Base-by-base conservation (phyloP, 2,113 vertebrate species). In the Xerus inauris region DNA sequence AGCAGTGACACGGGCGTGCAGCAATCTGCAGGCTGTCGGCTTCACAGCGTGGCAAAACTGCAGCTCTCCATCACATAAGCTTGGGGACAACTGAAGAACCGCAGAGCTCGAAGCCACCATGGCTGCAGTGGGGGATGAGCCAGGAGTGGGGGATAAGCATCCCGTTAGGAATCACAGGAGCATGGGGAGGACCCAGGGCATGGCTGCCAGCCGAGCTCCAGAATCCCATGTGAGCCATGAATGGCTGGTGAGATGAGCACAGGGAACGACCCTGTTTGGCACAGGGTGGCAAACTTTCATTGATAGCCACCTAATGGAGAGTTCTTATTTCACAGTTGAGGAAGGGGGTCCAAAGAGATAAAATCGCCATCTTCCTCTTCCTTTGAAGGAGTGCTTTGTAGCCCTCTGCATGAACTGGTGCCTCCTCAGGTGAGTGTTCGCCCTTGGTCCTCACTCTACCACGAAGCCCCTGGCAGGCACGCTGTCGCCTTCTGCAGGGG, bases 401-500 rank as follows among this genome's bases (percentile, higher is more conserved):
- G 40, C 17, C 59, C 40, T 90, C 54, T 35, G 8, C 5, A 19
- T 6, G 7, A n/a, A 22, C 40, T 40, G 1, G 32, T 8, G 5
- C 17, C 10, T 80, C 45, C 42, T 73, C 16, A 30, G 32, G 6
- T 4, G n/a, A n/a, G 24, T 14, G 9, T 3, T 11, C 17, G 11
- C 28, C 35, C 14, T 89, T 2, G 16, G 9, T 57, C 59, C 40
- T 77, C 28, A 20, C 1, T 0, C 35, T 42, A 6, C 30, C 6
- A 16, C 0, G 4, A 13, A 57, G 42, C 32, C 35, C 0, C 2
- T 6, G 1, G 32, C 16, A 0, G n/a, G 8, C 16, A 0, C 5
- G 20, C 49, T 51, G 49, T 4, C 49, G 16, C 49, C 16, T 51
- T 51, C 49, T 5, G 4, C 13, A 13, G 8, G 8, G 1, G 51